Base-by-base conservation (phyloP, 2,888 invertebrate species). In the Hololepta plana region DNA sequence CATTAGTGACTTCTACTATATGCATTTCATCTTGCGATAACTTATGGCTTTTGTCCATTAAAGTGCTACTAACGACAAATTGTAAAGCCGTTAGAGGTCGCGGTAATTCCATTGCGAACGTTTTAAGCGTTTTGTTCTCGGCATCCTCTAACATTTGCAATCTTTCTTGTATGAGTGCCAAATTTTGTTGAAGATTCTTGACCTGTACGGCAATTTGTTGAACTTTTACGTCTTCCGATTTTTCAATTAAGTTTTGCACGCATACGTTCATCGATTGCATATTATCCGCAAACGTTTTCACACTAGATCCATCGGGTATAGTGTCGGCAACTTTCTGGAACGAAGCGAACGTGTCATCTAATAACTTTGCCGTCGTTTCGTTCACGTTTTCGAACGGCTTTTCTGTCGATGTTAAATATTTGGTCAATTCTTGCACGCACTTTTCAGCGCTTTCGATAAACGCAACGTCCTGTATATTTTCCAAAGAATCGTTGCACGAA, bases 61-160 rank as follows among this genome's bases (percentile, higher is more conserved):
- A 35, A 23, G 47, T 40, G 25, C 41, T 51, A 3, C 45, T 43
- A 9, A 43, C 39, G 6, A 51, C 45, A 32, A 51, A 51, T 29
- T 51, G 49, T 4, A 55, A 31, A 0, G 51, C 43, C 3, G 48
- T 48, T 3, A 53, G 30, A 9, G 54, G 52, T 31, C 49, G 38
- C 14, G 47, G 50, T 20, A 54, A 20, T 35, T 52, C 50, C 8
- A 35, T 35, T 5, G 40, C 29, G 5, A 48, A 33, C 12, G 46
- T 38, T 37, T 43, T 45, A 24, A 43, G 41, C 7, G 35, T 30
- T 33, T 44, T 48, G 26, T 36, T 39, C 26, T 45, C 39, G 4
- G 37, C 25, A 11, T 32, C 35, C 15, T 43, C 43, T 3, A 38
- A 27, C 7, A 35, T 35, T 6, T 37, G 32, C 8, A 51, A 33